Percentiles rank a stretch among this genome's conserved stretches.
phyloP scores from a whole-genome alignment of 2,113 vertebrate species.

The Erythrocercus mccallii region DNA sequence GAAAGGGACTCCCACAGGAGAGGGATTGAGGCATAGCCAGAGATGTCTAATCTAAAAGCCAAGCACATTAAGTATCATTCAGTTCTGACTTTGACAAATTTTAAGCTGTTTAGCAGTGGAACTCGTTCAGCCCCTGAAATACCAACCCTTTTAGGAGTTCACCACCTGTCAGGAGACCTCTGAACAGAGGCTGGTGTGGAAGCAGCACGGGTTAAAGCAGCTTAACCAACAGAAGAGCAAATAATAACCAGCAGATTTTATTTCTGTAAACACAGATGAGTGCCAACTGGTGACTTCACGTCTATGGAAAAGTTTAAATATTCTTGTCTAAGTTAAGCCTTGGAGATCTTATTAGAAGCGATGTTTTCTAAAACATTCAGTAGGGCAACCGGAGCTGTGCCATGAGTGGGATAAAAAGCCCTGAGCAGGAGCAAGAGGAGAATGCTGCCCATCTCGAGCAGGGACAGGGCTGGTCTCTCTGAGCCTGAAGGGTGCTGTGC shows the following conservation, averaged over 20 bases:
- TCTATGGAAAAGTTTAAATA: constrained; percentile 66
- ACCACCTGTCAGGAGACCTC: not conserved
- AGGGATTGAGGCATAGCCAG: not conserved
- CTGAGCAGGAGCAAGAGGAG: not conserved
- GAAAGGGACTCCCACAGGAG: not conserved
- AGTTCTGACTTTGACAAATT: not conserved
- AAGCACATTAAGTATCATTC: not conserved
- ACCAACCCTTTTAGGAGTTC: not conserved
- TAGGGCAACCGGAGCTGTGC: constrained; percentile 17
- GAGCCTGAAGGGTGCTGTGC: not conserved
- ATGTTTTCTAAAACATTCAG: constrained; percentile 47
- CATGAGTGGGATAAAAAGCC: not conserved
- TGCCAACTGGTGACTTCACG: constrained; percentile 56
- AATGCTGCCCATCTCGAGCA: not conserved
- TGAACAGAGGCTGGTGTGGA: not conserved
- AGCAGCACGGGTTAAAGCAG: constrained; percentile 20
- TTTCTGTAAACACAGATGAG: constrained; percentile 38
- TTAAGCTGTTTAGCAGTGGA: not conserved
- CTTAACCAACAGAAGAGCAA: constrained; percentile 35
- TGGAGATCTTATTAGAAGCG: constrained; percentile 32
- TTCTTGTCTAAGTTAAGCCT: constrained; percentile 36
- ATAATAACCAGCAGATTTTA: constrained; percentile 34
- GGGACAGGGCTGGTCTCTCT: not conserved
- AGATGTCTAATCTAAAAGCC: not conserved
- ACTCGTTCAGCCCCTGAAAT: not conserved